These are phyloP conservation scores for Zosterops borbonicus DNA, from an alignment of 2,113 vertebrate species.

Conservation along the genomic window DNA sequence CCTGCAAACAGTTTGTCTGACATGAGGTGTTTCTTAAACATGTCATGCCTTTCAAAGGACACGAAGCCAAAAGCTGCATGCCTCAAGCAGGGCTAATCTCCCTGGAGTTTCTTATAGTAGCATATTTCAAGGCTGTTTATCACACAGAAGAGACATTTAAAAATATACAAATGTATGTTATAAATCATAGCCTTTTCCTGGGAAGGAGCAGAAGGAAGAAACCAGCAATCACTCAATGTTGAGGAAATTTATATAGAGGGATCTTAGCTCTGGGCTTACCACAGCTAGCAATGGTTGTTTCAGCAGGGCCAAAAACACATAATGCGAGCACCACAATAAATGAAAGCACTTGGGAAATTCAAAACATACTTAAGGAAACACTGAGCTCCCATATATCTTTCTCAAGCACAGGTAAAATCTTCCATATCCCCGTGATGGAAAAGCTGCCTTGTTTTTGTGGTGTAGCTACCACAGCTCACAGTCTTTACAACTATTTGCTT, in stretches of 20 bases:
- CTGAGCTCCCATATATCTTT: background rate
- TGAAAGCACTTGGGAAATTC: background rate
- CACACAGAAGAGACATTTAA: conserved; percentile 4
- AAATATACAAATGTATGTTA: background rate
- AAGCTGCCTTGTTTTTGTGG: background rate
- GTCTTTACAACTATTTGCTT: background rate
- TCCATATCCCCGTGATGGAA: background rate
- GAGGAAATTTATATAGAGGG: background rate
- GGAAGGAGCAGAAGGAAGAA: background rate
- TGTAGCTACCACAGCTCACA: background rate
- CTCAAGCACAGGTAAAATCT: background rate
- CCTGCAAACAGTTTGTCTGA: background rate
- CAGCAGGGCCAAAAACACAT: background rate
- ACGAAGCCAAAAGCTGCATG: background rate
- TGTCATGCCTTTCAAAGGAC: conserved; percentile 16
- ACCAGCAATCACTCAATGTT: background rate
- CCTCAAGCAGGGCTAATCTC: conserved; percentile 20
- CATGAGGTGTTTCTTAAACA: conserved; percentile 2
- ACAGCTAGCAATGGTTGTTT: background rate
- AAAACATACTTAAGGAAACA: background rate
- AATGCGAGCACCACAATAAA: background rate
- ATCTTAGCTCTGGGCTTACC: background rate
- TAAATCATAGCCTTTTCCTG: background rate
- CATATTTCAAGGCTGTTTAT: conserved; percentile 25
- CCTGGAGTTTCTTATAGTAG: background rate